A percentile compares a stretch with the other conserved stretches of the same genome.
These are phyloP conservation scores for Danio albolineatus DNA, from an alignment of 2,797 vertebrate genomes.

Conservation along the genomic window DNA sequence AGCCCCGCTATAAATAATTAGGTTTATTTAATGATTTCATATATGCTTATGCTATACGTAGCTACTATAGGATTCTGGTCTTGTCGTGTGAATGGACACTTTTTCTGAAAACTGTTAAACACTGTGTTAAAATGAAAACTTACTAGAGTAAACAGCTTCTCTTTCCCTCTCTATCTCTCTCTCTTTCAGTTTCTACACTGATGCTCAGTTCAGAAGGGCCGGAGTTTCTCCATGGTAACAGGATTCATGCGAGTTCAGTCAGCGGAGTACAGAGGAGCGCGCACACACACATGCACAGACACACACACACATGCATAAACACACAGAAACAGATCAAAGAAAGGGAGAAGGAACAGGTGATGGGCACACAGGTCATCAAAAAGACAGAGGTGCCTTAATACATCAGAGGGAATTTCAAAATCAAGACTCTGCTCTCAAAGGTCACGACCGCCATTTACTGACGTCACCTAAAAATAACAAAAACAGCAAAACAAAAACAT, in stretches of 20 bases:
- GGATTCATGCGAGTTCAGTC: conserved; percentile 65
- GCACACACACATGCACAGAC: background rate
- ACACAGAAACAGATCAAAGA: conserved; percentile 3
- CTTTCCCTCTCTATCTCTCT: conserved; percentile 18
- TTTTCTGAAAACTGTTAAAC: too few species aligned
- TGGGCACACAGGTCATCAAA: conserved; percentile 27
- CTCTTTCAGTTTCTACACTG: conserved; percentile 28
- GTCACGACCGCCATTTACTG: conserved; percentile 25
- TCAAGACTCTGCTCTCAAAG: conserved; percentile 31
- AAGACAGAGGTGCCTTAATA: conserved; percentile 23
- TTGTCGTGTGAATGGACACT: too few species aligned
- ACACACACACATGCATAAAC: too few species aligned
- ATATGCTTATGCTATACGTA: too few species aligned
- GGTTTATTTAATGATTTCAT: too few species aligned
- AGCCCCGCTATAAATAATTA: too few species aligned
- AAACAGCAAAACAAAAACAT: conserved; percentile 4
- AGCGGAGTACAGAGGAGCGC: conserved; percentile 42
- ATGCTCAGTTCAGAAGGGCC: conserved; percentile 56
- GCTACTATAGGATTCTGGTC: too few species aligned
- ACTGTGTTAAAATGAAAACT: too few species aligned
- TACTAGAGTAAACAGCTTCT: background rate
- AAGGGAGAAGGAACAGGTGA: conserved; percentile 23
- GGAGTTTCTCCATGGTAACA: conserved; percentile 80
- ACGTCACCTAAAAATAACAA: conserved; percentile 3
- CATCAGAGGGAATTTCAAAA: conserved; percentile 1